Evolutionary conservation across 2,888 invertebrate species (phyloP), one percentile per base, ranked within the genome.

Genomic region (Parascotia fuliginaria): DNA sequence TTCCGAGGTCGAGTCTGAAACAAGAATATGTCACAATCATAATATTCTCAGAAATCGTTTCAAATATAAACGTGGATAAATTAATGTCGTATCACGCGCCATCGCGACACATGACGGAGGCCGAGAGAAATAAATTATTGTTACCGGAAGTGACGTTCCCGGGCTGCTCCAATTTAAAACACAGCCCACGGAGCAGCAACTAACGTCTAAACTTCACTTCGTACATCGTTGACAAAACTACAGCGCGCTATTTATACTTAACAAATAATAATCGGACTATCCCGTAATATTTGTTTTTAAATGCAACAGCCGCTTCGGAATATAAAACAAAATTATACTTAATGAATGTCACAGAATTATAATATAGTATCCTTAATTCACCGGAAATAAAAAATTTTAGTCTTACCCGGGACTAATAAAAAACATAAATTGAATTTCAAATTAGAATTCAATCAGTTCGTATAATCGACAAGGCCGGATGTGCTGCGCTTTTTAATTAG

Each of bases 121-220:
- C 85, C 83, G 83, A 81, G 85, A 85, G 84, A 85, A 86, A 87
- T 89, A 89, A 90, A 87, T 89, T 87, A 91, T 90, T 87, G 83
- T 79, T 80, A 89, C 88, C 89, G 91, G 91, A 91, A 90, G 85
- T 90, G 90, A 90, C 91, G 91, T 89, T 80, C 78, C 83, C 72
- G 69, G 72, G 83, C 81, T 78, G 90, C 83, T 89, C 89, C 87
- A 86, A 86, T 90, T 91, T 89, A 84, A 87, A 77, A 87, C 79
- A 81, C 79, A 70, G 74, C 73, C 74, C 78, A 77, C 79, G 75
- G 74, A 66, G 68, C 69, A 71, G 67, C 72, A 62, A 59, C 63
- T 71, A 55, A 61, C 64, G 16, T 39, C 36, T 3, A 3, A 37
- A 4, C 67, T 65, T 53, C 55, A 61, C 60, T 34, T 51, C 43